Conservation (phyloP, 2,113 vertebrate genomes). For the Corapipo altera region DNA sequence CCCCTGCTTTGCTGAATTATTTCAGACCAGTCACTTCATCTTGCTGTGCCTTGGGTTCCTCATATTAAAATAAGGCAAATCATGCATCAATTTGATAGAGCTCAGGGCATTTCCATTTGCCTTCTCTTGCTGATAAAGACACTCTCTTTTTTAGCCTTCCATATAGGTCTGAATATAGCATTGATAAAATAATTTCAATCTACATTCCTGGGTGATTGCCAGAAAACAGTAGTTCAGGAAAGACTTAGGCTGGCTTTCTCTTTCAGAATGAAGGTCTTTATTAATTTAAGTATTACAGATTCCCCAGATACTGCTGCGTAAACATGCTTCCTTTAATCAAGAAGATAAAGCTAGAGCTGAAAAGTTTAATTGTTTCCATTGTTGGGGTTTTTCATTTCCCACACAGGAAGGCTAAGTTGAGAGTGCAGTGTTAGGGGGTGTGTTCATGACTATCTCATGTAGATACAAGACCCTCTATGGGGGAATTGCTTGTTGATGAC, state of each 20-base stretch:
- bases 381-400: background rate
- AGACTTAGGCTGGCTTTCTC: background rate
- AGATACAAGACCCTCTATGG: background rate
- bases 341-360: background rate
- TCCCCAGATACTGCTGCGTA: background rate
- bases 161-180: background rate
- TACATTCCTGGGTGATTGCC: background rate
- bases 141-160: background rate
- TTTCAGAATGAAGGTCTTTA: background rate
- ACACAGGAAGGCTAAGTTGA: constrained; percentile 5
- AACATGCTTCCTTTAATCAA: background rate
- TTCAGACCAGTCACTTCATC: background rate
- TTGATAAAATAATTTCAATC: background rate
- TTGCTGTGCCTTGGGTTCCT: background rate
- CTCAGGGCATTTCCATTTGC: background rate
- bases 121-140: background rate
- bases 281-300: background rate
- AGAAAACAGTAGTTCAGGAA: background rate
- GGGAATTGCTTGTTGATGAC: background rate
- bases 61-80: background rate
- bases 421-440: background rate
- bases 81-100: background rate
- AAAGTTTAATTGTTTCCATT: constrained; percentile 12
- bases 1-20: background rate
- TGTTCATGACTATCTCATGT: background rate